phyloP scores from a whole-genome alignment of 2,888 invertebrate species.

The Tenthredo scrophulariae region DNA sequence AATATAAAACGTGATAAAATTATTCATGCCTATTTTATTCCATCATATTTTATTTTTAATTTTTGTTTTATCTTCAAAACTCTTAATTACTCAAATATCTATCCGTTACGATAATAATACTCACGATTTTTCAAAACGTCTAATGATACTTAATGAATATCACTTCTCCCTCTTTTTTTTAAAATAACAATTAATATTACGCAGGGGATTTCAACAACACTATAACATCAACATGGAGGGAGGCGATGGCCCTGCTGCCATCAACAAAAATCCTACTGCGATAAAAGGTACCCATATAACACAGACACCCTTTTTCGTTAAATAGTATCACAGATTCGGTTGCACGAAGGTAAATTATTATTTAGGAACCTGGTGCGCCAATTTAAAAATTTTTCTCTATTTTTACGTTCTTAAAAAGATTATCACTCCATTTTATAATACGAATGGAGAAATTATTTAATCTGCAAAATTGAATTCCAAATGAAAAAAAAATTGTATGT shows the following conservation, averaged over 20 bases:
- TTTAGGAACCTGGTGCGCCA: conserved; percentile 34
- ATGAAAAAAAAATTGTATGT: background rate
- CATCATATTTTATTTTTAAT: no score
- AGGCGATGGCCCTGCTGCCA: conserved; percentile 74
- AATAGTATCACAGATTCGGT: background rate
- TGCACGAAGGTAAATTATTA: background rate
- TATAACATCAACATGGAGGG: conserved; percentile 71
- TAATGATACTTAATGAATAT: background rate
- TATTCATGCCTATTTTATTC: no score
- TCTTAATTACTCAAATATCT: background rate
- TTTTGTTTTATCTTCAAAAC: background rate
- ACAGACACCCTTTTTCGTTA: background rate
- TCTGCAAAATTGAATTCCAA: background rate
- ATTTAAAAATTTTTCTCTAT: no score
- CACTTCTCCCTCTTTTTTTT: background rate
- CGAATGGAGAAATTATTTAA: background rate
- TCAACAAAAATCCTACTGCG: conserved; percentile 72
- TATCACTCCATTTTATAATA: conserved; percentile 25
- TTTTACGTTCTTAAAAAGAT: no score
- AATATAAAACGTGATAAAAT: background rate
- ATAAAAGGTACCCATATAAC: conserved; percentile 70
- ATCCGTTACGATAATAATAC: background rate
- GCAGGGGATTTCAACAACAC: background rate
- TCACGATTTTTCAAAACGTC: background rate
- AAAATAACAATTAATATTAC: conserved; percentile 15